Evolutionary conservation across 2,113 vertebrate genomes (phyloP), one percentile per base, ranked within the genome.

Genomic region (Lipotes vexillifer): DNA sequence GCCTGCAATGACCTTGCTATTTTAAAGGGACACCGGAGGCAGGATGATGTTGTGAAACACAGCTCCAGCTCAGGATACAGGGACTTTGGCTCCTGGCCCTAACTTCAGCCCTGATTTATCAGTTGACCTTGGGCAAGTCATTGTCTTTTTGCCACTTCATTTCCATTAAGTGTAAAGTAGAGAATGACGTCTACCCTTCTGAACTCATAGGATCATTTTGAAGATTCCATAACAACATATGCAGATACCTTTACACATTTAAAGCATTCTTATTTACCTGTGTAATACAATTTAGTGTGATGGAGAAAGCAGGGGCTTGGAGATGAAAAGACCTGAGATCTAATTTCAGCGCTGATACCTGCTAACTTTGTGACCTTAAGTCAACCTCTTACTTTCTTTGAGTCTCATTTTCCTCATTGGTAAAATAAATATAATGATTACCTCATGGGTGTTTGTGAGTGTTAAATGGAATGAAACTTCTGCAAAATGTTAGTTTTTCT

Each of bases 51-150:
- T 95, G 29, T 63, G 33, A 89, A 94, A 86, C 71, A 38, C 4
- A 90, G 63, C 33, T 83, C 61, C 31, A 85, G 49, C 49, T 25
- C 68, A 94, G 88, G 82, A 94, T 94, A 91, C 17, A 88, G 86
- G 77, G 72, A 71, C 86, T 87, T 93, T 97, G 93, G 89, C 92
- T 46, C 55, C 15, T 74, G 38, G 77, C 68, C 82, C 77, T 44
- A 23, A 77, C 38, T 69, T 88, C 21, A 75, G n/a, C 33, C 33
- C 9, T 77, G 55, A 69, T 27, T 52, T 52, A 11, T 23, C 71
- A 65, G 14, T 66, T 96, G 86, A 93, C 96, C 72, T 97, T 96
- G 92, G 61, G 55, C 21, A 61, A 91, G 61, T 33, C 46, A 36
- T 97, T 72, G 61, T 77, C 12, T 25, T 87, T 92, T 89, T 65